These are phyloP conservation scores for Lerista edwardsae DNA, from an alignment of 2,797 vertebrate species.

Conservation along the genomic window DNA sequence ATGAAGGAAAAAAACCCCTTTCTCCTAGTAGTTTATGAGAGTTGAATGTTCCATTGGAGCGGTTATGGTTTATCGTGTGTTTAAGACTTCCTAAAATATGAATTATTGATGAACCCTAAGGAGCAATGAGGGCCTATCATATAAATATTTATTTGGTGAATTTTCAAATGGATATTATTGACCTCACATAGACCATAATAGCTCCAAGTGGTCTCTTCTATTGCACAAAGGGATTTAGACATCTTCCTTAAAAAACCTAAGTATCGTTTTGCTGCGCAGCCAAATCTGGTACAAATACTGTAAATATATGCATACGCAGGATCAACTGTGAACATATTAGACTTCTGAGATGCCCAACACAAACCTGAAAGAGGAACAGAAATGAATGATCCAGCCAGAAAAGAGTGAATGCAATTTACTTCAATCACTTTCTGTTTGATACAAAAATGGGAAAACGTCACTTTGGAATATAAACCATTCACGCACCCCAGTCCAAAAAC, in stretches of 20 bases:
- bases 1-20: slow-evolving; percentile 32
- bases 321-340: not conserved
- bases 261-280: slow-evolving; percentile 24
- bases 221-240: not conserved
- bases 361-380: slow-evolving; percentile 1
- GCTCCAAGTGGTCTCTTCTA: slow-evolving; percentile 40
- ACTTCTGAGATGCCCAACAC: not conserved
- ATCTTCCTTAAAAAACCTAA: slow-evolving; percentile 11
- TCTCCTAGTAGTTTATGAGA: slow-evolving; percentile 45
- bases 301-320: slow-evolving; percentile 30
- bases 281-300: slow-evolving; percentile 39
- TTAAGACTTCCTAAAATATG: slow-evolving; percentile 67
- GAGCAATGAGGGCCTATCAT: slow-evolving; percentile 58
- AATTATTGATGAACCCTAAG: slow-evolving; percentile 68
- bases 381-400: not conserved
- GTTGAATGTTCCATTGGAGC: slow-evolving; percentile 64
- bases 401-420: not conserved
- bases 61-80: slow-evolving; percentile 65
- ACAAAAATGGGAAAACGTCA: not conserved
- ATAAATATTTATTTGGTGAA: slow-evolving; percentile 70
- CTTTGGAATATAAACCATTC: not conserved
- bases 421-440: not conserved
- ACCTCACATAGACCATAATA: slow-evolving; percentile 41
- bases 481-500: not conserved
- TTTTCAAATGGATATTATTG: slow-evolving; percentile 52